Evolutionary conservation across 2,888 invertebrate genomes (phyloP).

Genomic region (Corythucha ciliata): DNA sequence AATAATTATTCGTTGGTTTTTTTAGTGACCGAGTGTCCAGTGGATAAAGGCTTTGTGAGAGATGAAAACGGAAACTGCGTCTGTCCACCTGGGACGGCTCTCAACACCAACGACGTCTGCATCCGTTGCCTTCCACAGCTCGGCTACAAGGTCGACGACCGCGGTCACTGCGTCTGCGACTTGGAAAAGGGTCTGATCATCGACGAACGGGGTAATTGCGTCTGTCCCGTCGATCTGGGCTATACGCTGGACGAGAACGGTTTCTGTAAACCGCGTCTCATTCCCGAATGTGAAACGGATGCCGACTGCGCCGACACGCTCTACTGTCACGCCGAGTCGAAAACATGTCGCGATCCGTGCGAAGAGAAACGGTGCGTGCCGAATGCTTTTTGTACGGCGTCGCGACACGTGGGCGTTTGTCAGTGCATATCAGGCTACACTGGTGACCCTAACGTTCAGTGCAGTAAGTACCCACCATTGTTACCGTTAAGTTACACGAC

Average conservation of each 20-base stretch:
- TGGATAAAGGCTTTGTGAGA: conserved; percentile 58
- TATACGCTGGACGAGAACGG: conserved; percentile 53
- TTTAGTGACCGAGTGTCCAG: conserved; percentile 52
- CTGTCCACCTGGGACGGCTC: conserved; percentile 67
- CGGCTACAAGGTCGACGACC: conserved; percentile 64
- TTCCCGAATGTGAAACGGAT: conserved; percentile 55
- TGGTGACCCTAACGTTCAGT: conserved; percentile 65
- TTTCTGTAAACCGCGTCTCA: conserved; percentile 47
- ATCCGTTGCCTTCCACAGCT: conserved; percentile 59
- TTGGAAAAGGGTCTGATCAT: conserved; percentile 66
- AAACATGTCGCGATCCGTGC: conserved; percentile 74
- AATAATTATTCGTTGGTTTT: conserved; percentile 30
- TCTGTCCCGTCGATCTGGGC: conserved; percentile 60
- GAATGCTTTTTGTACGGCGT: conserved; percentile 67
- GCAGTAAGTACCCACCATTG: conserved; percentile 51
- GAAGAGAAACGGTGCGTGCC: conserved; percentile 60
- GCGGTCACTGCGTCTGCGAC: conserved; percentile 74
- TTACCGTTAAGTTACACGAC: background rate
- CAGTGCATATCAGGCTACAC: conserved; percentile 65
- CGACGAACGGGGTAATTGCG: conserved; percentile 66
- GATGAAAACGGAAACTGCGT: conserved; percentile 58
- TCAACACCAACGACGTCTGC: conserved; percentile 65
- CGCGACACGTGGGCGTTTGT: conserved; percentile 66
- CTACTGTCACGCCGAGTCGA: conserved; percentile 59
- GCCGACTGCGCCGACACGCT: conserved; percentile 67